Evolutionary conservation across 2,797 vertebrate genomes (phyloP).

Genomic region (Lutra lutra): DNA sequence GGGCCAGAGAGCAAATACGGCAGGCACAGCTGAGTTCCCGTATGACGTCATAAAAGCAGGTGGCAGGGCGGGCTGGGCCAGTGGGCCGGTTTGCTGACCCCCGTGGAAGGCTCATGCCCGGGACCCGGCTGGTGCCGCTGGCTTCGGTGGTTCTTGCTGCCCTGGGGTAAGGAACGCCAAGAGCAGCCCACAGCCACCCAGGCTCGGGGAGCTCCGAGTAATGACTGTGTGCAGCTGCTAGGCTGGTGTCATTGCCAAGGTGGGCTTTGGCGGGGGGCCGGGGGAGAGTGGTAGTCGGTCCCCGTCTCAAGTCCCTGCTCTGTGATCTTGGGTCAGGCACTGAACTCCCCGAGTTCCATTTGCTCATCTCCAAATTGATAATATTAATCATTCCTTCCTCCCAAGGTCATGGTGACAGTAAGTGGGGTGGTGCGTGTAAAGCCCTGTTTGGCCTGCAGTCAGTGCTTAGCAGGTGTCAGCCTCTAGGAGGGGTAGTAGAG

Average conservation of each 20-base stretch:
- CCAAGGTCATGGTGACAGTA: not conserved
- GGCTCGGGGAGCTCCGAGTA: not conserved
- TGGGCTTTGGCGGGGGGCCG: fast-evolving
- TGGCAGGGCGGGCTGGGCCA: fast-evolving
- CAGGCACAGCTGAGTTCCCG: not conserved
- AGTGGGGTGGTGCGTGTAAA: fast-evolving
- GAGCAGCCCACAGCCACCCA: fast-evolving
- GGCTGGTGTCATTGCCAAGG: not conserved
- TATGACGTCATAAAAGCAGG: not conserved
- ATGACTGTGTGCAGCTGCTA: fast-evolving
- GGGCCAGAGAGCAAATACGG: not conserved
- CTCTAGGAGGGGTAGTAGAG: no score
- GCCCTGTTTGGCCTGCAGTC: not conserved
- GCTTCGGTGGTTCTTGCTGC: not conserved
- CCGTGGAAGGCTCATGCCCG: not conserved
- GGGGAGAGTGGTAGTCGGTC: no score
- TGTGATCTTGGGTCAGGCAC: not conserved
- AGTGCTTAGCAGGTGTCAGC: not conserved
- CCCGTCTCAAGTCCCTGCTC: not conserved
- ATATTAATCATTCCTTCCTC: not conserved
- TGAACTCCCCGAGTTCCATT: not conserved
- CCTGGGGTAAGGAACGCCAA: fast-evolving
- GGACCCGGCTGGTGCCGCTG: not conserved
- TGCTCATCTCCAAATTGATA: not conserved
- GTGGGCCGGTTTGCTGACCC: not conserved